Evolutionary conservation across 2,888 invertebrate genomes (phyloP).

Genomic region (Limnephilus auricula): DNA sequence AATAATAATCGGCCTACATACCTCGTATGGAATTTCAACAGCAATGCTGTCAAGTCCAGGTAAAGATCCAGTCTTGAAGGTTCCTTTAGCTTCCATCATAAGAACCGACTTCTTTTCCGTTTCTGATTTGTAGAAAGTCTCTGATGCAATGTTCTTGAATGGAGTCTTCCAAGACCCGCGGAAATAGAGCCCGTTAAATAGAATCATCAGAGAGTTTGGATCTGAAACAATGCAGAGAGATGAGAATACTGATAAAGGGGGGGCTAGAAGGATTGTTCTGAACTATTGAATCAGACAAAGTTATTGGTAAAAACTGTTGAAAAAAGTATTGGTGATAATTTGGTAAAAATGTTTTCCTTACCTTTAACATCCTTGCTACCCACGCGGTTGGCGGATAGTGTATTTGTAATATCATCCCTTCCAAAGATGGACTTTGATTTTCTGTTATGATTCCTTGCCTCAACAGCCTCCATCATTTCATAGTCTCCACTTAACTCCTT

Average conservation of each 20-base stretch:
- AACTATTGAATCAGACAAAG: not conserved
- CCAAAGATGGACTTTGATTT: slow-evolving; percentile 72
- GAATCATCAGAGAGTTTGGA: slow-evolving; percentile 80
- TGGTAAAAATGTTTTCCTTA: slow-evolving; percentile 63
- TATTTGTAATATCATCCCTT: slow-evolving; percentile 74
- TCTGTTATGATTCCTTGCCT: slow-evolving; percentile 76
- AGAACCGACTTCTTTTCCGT: slow-evolving; percentile 79
- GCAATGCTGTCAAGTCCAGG: slow-evolving; percentile 82
- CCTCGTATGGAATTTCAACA: slow-evolving; percentile 86
- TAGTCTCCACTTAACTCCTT: slow-evolving; percentile 76
- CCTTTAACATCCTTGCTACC: slow-evolving; percentile 73
- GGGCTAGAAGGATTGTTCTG: not conserved
- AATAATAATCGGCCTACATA: slow-evolving; percentile 70
- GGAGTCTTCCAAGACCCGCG: slow-evolving; percentile 86
- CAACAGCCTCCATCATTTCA: slow-evolving; percentile 81
- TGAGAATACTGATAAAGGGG: not conserved
- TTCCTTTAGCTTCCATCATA: slow-evolving; percentile 83
- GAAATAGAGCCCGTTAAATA: slow-evolving; percentile 88
- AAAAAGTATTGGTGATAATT: not conserved
- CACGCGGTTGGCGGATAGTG: slow-evolving; percentile 80
- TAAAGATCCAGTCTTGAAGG: slow-evolving; percentile 80
- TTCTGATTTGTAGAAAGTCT: slow-evolving; percentile 81
- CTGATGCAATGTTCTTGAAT: slow-evolving; percentile 78
- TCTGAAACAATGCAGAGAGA: slow-evolving; percentile 67
- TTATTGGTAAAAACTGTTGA: not conserved